Conservation (phyloP, 2,113 vertebrate genomes). For the Calidris pygmaea region DNA sequence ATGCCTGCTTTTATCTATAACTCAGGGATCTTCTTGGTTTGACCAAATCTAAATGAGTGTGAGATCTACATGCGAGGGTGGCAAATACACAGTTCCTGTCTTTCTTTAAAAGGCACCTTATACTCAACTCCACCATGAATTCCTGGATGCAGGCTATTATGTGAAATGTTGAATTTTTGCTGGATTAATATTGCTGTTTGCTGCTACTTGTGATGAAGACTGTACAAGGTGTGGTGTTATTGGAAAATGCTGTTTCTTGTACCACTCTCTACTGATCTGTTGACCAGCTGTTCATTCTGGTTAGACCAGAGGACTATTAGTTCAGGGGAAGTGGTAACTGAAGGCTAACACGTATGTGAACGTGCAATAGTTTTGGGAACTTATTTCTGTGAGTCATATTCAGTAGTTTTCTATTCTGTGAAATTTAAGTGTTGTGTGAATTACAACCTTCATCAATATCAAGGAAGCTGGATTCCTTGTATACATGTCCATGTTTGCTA, state of each 20-base stretch:
- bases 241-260: not conserved
- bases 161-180: not conserved
- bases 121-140: not conserved
- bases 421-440: not conserved
- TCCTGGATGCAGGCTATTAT: constrained; percentile 21
- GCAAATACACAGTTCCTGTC: not conserved
- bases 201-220: constrained; percentile 21
- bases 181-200: constrained; percentile 3
- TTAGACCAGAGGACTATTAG: not conserved
- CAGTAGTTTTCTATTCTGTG: not conserved
- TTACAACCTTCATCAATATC: not conserved
- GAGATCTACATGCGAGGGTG: not conserved
- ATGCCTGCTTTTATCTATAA: constrained; percentile 45
- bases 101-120: constrained; percentile 29
- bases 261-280: not conserved
- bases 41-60: not conserved
- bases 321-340: not conserved
- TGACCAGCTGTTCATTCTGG: not conserved
- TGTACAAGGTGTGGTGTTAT: not conserved
- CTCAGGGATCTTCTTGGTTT: constrained; percentile 42
- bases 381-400: not conserved
- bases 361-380: not conserved
- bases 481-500: not conserved
- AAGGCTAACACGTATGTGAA: not conserved
- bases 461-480: not conserved